Base-by-base conservation (phyloP, 2,888 invertebrate genomes). In the Drosophila heteroneura region DNA sequence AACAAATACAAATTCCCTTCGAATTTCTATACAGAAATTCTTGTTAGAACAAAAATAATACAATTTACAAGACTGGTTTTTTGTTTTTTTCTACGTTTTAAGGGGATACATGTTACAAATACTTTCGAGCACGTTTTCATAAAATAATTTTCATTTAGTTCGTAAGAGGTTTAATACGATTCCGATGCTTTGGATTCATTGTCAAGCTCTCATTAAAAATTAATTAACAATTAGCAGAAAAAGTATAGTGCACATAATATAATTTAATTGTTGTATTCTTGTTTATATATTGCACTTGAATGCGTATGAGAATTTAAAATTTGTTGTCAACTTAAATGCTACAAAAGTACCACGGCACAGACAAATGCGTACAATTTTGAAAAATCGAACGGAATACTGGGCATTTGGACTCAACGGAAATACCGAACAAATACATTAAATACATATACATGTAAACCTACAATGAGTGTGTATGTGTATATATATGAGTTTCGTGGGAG, bases 151-250 rank as follows among this genome's bases (percentile, higher is more conserved):
- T 58, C 54, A 26, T 65, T 68, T 57, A 57, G 39, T 70, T 72
- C 30, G 71, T 70, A 26, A 62, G 33, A 51, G 59, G 26, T 47
- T 39, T 39, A n/a, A 54, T 47, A 53, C 35, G 63, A 53, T 67
- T 60, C 33, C 49, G 49, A 32, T 60, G 51, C 74, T 53, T 65
- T 70, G 81, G 76, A 79, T 79, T 81, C 82, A 74, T 79, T 82
- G 77, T 82, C 82, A 85, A 85, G 85, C 65, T 85, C 71, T 88
- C 64, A 79, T 82, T 85, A 82, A 81, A 85, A 90, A 85, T 90
- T 90, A 85, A 90, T 90, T 90, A 85, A 85, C 85, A 85, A 87
- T 81, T 81, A 70, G 73, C 72, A 61, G 30, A 63, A 62, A 70
- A 79, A 74, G 54, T 71, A 73, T 70, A 60, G 77, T 74, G 82